phyloP scores from a whole-genome alignment of 2,888 invertebrate species.

The Orthosia gracilis region DNA sequence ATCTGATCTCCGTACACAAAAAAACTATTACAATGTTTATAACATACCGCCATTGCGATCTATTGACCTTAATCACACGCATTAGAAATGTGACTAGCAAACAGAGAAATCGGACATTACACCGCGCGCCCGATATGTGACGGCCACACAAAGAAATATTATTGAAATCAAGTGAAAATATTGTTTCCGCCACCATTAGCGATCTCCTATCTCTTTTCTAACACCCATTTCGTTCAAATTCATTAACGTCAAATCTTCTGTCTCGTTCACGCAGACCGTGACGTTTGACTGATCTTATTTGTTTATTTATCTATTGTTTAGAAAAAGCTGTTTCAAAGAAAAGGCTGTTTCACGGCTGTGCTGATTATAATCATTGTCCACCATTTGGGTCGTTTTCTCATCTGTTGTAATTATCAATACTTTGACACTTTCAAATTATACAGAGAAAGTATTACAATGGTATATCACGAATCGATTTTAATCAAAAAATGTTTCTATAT shows the following conservation, averaged over 20 bases:
- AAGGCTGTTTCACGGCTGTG: conserved; percentile 71
- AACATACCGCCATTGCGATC: conserved; percentile 64
- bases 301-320: conserved; percentile 73
- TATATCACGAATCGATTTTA: conserved; percentile 74
- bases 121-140: conserved; percentile 66
- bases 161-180: conserved; percentile 77
- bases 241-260: conserved; percentile 43
- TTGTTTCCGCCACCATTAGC: conserved; percentile 67
- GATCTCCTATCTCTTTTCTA: conserved; percentile 63
- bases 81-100: conserved; percentile 78
- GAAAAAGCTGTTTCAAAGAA: conserved; percentile 70
- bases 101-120: conserved; percentile 75
- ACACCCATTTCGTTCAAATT: conserved; percentile 62
- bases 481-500: conserved; percentile 59
- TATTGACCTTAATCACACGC: conserved; percentile 81
- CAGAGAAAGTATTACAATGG: conserved; percentile 70
- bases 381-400: conserved; percentile 58
- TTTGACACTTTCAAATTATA: conserved; percentile 69
- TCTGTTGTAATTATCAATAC: conserved; percentile 62
- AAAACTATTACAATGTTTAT: conserved; percentile 60
- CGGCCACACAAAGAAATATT: conserved; percentile 69
- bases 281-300: conserved; percentile 70
- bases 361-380: conserved; percentile 68
- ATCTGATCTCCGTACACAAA: conserved; percentile 57
- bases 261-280: conserved; percentile 62